Evolutionary conservation across 2,888 invertebrate species (phyloP).

Genomic region (Pedicia rivosa): DNA sequence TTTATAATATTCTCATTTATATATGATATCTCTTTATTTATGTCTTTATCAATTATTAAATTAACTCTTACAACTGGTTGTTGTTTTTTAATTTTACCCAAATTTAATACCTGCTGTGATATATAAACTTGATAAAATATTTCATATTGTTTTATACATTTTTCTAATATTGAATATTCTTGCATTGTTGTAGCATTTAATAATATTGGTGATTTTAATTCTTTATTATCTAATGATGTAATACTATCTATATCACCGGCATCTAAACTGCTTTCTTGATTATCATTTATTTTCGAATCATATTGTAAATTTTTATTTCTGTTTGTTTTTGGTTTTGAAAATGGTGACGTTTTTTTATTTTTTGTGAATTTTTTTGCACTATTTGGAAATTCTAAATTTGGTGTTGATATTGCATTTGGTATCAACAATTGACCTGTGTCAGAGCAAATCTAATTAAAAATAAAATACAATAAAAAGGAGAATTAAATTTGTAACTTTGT

Average conservation of each 20-base stretch:
- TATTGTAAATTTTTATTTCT: no score
- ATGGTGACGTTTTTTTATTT: conserved; percentile 24
- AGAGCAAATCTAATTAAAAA: conserved; percentile 21
- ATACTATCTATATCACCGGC: background rate
- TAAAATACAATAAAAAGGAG: background rate
- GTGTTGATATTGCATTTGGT: conserved; percentile 20
- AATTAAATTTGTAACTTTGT: background rate
- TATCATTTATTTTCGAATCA: no score
- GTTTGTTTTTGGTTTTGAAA: conserved; percentile 22
- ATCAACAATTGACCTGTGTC: conserved; percentile 26
- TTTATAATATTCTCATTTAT: conserved; percentile 33
- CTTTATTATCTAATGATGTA: no score
- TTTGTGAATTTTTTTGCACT: conserved; percentile 25
- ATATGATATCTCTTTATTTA: background rate
- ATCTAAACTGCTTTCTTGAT: background rate
- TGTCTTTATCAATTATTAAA: conserved; percentile 3
- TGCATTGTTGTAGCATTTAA: conserved; percentile 12
- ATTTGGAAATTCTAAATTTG: conserved; percentile 6
- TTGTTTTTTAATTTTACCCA: conserved; percentile 8
- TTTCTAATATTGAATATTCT: conserved; percentile 36
- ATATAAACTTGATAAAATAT: conserved; percentile 32
- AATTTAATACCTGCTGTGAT: conserved; percentile 14
- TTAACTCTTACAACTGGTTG: background rate
- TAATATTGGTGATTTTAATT: no score
- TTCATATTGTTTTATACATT: conserved; percentile 40